Base-by-base conservation (phyloP, 1,140 invertebrate species). In the Drosophila murphyi region DNA sequence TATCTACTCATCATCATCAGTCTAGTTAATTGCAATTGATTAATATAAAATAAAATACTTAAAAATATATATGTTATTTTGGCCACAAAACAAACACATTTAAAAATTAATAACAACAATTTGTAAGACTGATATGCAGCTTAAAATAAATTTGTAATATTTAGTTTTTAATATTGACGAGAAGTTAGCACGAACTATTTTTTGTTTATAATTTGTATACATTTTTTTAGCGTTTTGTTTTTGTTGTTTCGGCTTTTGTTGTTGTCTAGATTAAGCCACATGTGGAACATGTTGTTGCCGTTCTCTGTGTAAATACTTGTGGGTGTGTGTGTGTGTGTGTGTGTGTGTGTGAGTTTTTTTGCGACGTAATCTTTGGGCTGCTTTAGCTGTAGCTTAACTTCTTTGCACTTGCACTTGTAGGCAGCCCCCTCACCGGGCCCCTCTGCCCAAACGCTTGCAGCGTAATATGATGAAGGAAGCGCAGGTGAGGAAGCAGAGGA, bases 301-400 rank as follows among this genome's bases (percentile, higher is more conserved):
- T 65, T 32, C 12, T 41, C 50, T 39, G 37, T 52, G 7, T 20
- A 20, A 20, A 20, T 20, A 20, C 20, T 32, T 51, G 43, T 45
- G 48, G 35, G 12, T 39, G 6, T 35, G 55, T 31, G 6, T 31
- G 55, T 57, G 47, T 57, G 55, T 31, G 10, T 54, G 10, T 3
- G 12, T 20, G 31, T 28, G 34, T 55, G 51, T 35, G 12, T 67
- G 61, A 0, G 20, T 20, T 20, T 20, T 20, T 20, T 20, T 74
- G 80, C 67, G 80, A 80, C 72, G 65, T 85, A 83, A 83, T 85
- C 82, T 85, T 81, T 55, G 35, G 60, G 68, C 56, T 47, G 39
- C 52, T 57, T 69, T 81, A 75, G 78, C 78, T 82, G 20, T 20
- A 20, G 82, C 71, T 86, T 86, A 86, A 86, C 82, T 86, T 87